Evolutionary conservation across 2,113 vertebrate species (phyloP), one percentile per base, ranked within the genome.

Genomic region (Malurus melanocephalus): DNA sequence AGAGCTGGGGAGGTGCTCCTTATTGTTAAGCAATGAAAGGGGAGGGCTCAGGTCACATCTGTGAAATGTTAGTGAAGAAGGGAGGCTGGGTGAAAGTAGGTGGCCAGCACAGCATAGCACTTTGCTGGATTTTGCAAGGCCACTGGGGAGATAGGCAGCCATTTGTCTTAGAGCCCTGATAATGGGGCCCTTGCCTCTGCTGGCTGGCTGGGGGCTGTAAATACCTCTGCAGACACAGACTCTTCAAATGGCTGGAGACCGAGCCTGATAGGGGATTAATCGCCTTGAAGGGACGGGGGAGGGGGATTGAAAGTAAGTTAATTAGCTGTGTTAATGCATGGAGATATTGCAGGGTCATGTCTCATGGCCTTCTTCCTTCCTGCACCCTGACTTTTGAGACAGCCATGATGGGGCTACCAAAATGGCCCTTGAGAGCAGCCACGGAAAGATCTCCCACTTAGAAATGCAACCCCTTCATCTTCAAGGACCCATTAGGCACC

Each of bases 41-140:
- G 95, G 94, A 96, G 93, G 92, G 94, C 88, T 96, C 95, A 92
- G 96, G 95, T 95, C 96, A 96, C 96, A 96, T 96, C 96, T 96
- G 96, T 92, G 95, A 96, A 96, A 96, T 95, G 95, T 96, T 96
- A 96, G 90, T 42, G 2, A 82, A 82, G 90, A 93, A 87, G 80
- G 89, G 90, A 96, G 88, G 89, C 81, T 88, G 94, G 92, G 90
- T 89, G 95, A 95, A 93, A 94, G 95, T 96, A 95, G 96, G 95
- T 96, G 96, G 96, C 96, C 95, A 94, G 92, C 91, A 82, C 91
- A 93, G 95, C 91, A 72, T 13, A 95, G 95, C 95, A 95, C 94
- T 96, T 93, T 45, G 74, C 94, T 95, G 90, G 93, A 92, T 94
- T 95, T 96, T 96, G 95, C 82, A 83, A 92, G 87, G 92, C 96